A percentile compares a stretch with the other conserved stretches of the same genome.
Conservation (phyloP, 2,888 invertebrate species). For the Galerucella nymphaeae region DNA sequence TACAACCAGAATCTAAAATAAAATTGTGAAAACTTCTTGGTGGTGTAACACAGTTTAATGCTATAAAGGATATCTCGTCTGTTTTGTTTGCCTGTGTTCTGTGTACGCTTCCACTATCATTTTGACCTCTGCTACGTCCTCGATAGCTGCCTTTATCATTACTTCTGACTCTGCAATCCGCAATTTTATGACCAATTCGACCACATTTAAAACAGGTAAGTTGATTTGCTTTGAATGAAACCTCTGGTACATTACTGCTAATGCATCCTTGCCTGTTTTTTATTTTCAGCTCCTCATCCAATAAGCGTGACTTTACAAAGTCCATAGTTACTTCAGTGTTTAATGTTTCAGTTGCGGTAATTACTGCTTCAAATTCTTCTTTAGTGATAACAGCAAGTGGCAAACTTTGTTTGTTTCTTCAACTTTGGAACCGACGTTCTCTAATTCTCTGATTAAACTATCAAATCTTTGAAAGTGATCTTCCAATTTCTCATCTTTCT, state of each 20-base stretch:
- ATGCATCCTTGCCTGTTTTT: too few relatives aligned
- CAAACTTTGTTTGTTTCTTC: too few relatives aligned
- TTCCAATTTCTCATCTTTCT: slow-evolving; percentile 34
- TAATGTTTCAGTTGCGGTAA: slow-evolving; percentile 48
- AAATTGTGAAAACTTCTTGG: neutral
- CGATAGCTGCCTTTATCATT: too few relatives aligned
- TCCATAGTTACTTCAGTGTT: slow-evolving; percentile 42
- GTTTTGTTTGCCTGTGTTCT: neutral
- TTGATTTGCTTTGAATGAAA: neutral
- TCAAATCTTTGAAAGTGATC: slow-evolving; percentile 49
- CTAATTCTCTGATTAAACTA: slow-evolving; percentile 43
- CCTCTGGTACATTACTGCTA: neutral
- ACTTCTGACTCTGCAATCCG: too few relatives aligned
- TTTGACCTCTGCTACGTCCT: too few relatives aligned
- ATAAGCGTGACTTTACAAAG: slow-evolving; percentile 45
- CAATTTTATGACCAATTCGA: too few relatives aligned
- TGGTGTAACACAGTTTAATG: neutral
- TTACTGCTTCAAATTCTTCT: slow-evolving; percentile 2
- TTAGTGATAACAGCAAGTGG: too few relatives aligned
- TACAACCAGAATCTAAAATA: slow-evolving; percentile 19
- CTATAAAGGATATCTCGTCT: neutral
- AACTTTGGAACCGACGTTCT: slow-evolving; percentile 25
- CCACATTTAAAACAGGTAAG: neutral
- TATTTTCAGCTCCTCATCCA: too few relatives aligned
- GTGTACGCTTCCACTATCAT: too few relatives aligned